Conservation (phyloP, 2,888 invertebrate species). For the Sisyra terminalis region DNA sequence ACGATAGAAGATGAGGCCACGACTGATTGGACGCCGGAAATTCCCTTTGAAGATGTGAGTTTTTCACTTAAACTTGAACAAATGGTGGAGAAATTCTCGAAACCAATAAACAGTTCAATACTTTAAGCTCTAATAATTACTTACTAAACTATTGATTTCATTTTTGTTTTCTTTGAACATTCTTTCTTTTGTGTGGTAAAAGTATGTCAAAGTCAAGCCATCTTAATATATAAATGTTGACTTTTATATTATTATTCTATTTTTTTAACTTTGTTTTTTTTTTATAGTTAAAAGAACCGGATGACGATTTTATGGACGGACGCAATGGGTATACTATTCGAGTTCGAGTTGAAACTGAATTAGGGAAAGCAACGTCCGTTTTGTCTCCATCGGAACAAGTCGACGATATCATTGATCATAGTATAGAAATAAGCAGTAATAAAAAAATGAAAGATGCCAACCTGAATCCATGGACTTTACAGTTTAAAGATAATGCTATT, state of each 20-base stretch:
- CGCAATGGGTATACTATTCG: background rate
- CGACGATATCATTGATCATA: conserved; percentile 67
- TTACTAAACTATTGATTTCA: too few species aligned
- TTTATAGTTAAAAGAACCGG: background rate
- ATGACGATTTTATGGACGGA: background rate
- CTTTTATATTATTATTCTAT: too few species aligned
- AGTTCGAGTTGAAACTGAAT: background rate
- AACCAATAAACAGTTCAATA: too few species aligned
- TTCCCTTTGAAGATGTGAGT: conserved; percentile 77
- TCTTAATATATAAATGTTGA: too few species aligned
- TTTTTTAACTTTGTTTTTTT: background rate
- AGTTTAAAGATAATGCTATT: conserved; percentile 65
- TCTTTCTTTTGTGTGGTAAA: too few species aligned
- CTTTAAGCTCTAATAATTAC: background rate
- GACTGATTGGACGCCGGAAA: conserved; percentile 80
- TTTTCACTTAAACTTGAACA: too few species aligned
- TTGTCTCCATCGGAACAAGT: conserved; percentile 34
- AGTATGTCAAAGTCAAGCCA: too few species aligned
- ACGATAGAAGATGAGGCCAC: conserved; percentile 59
- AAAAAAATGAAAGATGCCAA: conserved; percentile 75
- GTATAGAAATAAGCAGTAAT: conserved; percentile 79
- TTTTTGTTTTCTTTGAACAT: too few species aligned
- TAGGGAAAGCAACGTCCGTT: background rate
- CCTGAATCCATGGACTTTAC: conserved; percentile 71
- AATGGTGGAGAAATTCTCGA: too few species aligned